A percentile compares a stretch with the other conserved stretches of the same genome.
phyloP scores from a whole-genome alignment of 1,140 invertebrate genomes.

The Temnothorax curvispinosus region DNA sequence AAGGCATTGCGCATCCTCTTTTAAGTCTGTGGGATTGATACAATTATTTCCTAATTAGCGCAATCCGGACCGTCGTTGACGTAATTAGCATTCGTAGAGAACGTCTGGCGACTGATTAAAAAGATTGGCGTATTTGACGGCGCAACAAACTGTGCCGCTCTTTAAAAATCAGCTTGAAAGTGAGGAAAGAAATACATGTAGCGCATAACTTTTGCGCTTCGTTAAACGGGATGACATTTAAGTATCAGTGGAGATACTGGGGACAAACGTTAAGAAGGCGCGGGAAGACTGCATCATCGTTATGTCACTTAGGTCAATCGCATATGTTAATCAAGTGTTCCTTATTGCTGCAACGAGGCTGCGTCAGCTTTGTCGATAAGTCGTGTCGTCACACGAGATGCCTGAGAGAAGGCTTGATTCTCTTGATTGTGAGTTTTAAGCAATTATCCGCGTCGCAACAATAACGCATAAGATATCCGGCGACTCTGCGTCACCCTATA shows the following conservation, averaged over 20 bases:
- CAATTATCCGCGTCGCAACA: slow-evolving; percentile 12
- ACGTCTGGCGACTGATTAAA: slow-evolving; percentile 4
- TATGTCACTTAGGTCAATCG: slow-evolving; percentile 59
- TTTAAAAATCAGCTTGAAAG: neutral
- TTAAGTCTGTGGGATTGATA: slow-evolving; percentile 37
- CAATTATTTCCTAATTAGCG: slow-evolving; percentile 76
- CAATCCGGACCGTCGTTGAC: slow-evolving; percentile 73
- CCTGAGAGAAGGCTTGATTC: neutral
- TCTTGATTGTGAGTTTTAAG: neutral
- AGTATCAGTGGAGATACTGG: neutral
- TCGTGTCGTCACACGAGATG: slow-evolving; percentile 7
- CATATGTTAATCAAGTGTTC: slow-evolving; percentile 56
- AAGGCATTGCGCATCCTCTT: slow-evolving; percentile 12
- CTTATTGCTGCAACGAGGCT: neutral
- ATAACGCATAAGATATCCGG: slow-evolving; percentile 24
- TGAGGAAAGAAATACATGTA: neutral
- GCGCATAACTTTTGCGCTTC: slow-evolving; percentile 9
- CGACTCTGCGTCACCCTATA: slow-evolving; percentile 5
- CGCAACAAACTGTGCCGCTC: neutral
- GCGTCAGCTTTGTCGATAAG: neutral
- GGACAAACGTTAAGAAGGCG: slow-evolving; percentile 3
- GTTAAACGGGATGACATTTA: neutral
- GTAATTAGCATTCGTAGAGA: slow-evolving; percentile 61
- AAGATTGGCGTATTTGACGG: slow-evolving; percentile 3
- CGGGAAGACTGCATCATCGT: slow-evolving; percentile 5